These are phyloP conservation scores for Drosophila mimica DNA, from an alignment of 2,888 invertebrate genomes.

Conservation along the genomic window DNA sequence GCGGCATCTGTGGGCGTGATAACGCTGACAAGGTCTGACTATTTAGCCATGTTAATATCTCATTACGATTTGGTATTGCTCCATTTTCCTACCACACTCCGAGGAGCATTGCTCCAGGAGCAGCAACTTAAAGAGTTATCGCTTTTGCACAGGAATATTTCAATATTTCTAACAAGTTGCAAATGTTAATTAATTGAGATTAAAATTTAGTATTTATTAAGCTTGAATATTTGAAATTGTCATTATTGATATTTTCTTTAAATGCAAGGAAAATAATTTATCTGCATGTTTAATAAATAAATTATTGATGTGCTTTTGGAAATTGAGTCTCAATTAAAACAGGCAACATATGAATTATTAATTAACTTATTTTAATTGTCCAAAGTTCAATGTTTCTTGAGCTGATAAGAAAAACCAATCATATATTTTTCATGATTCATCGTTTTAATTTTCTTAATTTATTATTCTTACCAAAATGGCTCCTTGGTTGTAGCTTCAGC, in stretches of 20 bases:
- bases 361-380: background rate
- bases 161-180: no score
- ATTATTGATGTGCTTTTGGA: background rate
- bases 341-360: background rate
- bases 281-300: background rate
- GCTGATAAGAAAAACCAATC: background rate
- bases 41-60: slow-evolving; percentile 35
- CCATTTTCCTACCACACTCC: background rate
- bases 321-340: background rate
- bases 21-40: slow-evolving; percentile 27
- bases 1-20: slow-evolving; percentile 20
- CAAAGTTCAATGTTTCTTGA: background rate
- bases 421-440: background rate
- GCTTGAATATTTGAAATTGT: background rate
- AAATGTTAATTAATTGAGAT: background rate
- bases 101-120: slow-evolving; percentile 17
- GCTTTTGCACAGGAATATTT: background rate
- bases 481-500: background rate
- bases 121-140: background rate
- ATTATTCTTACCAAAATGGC: background rate
- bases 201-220: background rate
- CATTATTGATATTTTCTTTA: no score
- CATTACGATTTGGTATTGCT: slow-evolving; percentile 10
- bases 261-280: background rate
- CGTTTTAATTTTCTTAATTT: background rate